These are phyloP conservation scores for Antennarius striatus DNA, from an alignment of 2,113 vertebrate genomes.

Conservation along the genomic window DNA sequence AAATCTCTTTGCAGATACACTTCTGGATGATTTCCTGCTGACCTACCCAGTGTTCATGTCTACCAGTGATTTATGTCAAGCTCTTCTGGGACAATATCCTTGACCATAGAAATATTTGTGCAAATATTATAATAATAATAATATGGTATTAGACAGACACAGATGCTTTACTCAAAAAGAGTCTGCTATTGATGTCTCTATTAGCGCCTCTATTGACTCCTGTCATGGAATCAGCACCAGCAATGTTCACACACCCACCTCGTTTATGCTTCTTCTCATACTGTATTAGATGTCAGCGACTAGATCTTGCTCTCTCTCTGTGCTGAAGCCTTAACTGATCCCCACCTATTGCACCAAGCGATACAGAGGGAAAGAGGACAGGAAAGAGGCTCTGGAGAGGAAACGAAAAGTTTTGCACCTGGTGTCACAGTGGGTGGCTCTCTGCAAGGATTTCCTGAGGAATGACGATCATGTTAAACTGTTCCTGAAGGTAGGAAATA, in stretches of 20 bases:
- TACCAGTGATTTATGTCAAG: conserved; percentile 93
- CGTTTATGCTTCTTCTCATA: neutral
- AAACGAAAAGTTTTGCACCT: conserved; percentile 93
- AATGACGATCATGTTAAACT: conserved; percentile 92
- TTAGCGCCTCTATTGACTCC: neutral
- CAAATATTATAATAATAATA: neutral
- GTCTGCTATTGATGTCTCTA: neutral
- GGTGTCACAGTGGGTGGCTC: conserved; percentile 91
- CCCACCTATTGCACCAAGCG: conserved; percentile 92
- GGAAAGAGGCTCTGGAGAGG: conserved; percentile 85
- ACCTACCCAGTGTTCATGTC: conserved; percentile 98
- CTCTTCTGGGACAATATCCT: conserved; percentile 98
- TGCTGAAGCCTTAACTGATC: conserved; percentile 83
- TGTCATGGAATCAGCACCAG: conserved; percentile 12
- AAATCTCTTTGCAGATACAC: conserved; percentile 83
- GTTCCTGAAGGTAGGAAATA: conserved; percentile 89
- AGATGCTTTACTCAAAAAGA: conserved; percentile 7
- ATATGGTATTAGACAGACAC: neutral
- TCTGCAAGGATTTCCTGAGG: conserved; percentile 89
- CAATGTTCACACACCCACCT: neutral
- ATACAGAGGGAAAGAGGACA: conserved; percentile 86
- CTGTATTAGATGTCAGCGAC: conserved; percentile 14
- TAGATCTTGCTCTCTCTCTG: conserved; percentile 8
- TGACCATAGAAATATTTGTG: conserved; percentile 10
- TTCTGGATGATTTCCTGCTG: conserved; percentile 95